Percentiles rank a stretch among this genome's conserved stretches.
Evolutionary conservation across 2,888 invertebrate species (phyloP).

Genomic region (Drepanosiphum platanoidis): DNA sequence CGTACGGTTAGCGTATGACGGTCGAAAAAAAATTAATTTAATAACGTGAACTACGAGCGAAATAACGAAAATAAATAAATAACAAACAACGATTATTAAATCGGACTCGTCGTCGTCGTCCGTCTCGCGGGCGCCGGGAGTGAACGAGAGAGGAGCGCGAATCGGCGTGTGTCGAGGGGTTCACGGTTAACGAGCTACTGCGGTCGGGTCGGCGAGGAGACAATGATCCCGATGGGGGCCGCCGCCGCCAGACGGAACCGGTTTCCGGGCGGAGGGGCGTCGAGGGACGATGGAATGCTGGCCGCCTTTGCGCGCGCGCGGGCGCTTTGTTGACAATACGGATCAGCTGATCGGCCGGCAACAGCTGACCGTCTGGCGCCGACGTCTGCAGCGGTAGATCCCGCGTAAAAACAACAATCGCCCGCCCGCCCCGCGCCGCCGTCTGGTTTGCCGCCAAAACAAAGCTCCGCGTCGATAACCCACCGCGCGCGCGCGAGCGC

Average conservation of each 20-base stretch:
- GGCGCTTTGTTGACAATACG: constrained; percentile 56
- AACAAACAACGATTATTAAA: too few species aligned
- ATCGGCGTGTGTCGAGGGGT: not conserved
- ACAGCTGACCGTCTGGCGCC: constrained; percentile 56
- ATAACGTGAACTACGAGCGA: too few species aligned
- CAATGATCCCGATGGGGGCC: constrained; percentile 57
- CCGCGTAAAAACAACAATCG: constrained; percentile 52
- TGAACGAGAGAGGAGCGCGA: not conserved
- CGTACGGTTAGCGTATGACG: too few species aligned
- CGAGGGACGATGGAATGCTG: constrained; percentile 42
- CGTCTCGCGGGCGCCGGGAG: not conserved
- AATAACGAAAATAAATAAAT: not conserved
- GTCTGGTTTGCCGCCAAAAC: constrained; percentile 55
- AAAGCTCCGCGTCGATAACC: not conserved
- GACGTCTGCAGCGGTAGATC: constrained; percentile 42
- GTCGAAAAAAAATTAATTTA: too few species aligned
- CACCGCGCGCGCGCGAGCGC: not conserved
- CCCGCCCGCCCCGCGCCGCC: not conserved
- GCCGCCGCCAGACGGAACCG: constrained; percentile 45
- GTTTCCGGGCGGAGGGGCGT: constrained; percentile 35
- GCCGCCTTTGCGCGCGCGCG: constrained; percentile 60
- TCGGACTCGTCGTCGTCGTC: not conserved
- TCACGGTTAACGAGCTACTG: constrained; percentile 55
- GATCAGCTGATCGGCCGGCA: constrained; percentile 48
- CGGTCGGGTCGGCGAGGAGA: constrained; percentile 41